Percentiles rank a stretch among this genome's conserved stretches.
phyloP scores from a whole-genome alignment of 2,797 vertebrate genomes.

The Danio choprae region DNA sequence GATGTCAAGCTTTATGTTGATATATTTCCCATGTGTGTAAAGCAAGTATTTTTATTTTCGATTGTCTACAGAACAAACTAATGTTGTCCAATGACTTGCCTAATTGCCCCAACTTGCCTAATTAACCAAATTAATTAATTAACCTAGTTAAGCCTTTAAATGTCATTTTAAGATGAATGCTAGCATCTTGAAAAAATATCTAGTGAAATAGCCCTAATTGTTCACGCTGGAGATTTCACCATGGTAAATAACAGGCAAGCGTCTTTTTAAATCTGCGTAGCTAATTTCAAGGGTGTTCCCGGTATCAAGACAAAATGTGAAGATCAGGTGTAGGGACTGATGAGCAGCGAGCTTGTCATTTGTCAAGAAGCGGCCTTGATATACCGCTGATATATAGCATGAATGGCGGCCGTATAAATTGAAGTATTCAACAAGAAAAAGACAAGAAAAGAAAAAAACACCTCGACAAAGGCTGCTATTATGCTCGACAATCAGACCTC shows the following conservation, averaged over 20 bases:
- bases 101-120: too few relatives aligned
- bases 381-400: conserved; percentile 35
- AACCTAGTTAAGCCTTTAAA: too few relatives aligned
- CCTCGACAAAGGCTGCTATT: conserved; percentile 48
- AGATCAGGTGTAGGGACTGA: conserved; percentile 57
- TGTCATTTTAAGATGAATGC: too few relatives aligned
- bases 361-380: conserved; percentile 31
- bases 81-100: too few relatives aligned
- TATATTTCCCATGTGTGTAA: too few relatives aligned
- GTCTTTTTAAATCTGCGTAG: conserved; percentile 62
- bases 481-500: conserved; percentile 42
- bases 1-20: too few relatives aligned
- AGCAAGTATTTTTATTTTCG: too few relatives aligned
- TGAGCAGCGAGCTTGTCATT: conserved; percentile 10
- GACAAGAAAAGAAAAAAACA: conserved; percentile 41
- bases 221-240: conserved; percentile 62
- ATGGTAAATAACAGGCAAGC: conserved; percentile 62
- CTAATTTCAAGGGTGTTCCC: conserved; percentile 70
- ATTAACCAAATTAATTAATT: too few relatives aligned
- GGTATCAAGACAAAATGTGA: conserved; percentile 68
- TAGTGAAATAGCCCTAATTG: too few relatives aligned
- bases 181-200: too few relatives aligned
- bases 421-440: conserved; percentile 37
- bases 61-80: too few relatives aligned
- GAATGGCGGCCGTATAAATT: conserved; percentile 23